phyloP scores from a whole-genome alignment of 2,113 vertebrate genomes.

The Daphoenositta chrysoptera region DNA sequence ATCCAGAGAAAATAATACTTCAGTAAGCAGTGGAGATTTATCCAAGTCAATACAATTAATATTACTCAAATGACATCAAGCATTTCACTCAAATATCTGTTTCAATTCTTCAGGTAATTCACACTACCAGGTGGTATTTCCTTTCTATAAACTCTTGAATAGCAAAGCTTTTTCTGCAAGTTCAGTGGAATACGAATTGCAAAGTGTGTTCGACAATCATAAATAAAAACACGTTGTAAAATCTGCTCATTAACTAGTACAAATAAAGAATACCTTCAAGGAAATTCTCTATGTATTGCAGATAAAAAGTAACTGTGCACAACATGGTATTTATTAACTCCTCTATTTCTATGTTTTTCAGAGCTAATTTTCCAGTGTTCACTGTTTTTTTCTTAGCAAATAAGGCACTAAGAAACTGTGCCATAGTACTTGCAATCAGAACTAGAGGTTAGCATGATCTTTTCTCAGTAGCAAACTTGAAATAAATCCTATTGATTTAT shows the following conservation, averaged over 20 bases:
- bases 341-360: neutral
- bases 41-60: neutral
- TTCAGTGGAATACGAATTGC: neutral
- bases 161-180: neutral
- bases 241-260: neutral
- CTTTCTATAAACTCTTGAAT: neutral
- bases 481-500: neutral
- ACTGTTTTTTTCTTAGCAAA: neutral
- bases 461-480: neutral
- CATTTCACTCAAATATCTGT: neutral
- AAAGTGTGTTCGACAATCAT: neutral
- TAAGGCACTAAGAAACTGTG: neutral
- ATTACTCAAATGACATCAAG: neutral
- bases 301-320: neutral
- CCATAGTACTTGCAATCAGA: neutral
- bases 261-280: neutral
- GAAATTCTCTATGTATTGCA: neutral
- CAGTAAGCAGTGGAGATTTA: neutral
- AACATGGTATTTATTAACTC: neutral
- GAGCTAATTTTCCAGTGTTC: neutral
- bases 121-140: neutral
- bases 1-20: neutral
- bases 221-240: neutral
- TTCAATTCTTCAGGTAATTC: neutral
- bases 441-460: neutral